Evolutionary conservation across 1,140 invertebrate genomes (phyloP), one percentile per base, ranked within the genome.

Genomic region (Platyura marginata): DNA sequence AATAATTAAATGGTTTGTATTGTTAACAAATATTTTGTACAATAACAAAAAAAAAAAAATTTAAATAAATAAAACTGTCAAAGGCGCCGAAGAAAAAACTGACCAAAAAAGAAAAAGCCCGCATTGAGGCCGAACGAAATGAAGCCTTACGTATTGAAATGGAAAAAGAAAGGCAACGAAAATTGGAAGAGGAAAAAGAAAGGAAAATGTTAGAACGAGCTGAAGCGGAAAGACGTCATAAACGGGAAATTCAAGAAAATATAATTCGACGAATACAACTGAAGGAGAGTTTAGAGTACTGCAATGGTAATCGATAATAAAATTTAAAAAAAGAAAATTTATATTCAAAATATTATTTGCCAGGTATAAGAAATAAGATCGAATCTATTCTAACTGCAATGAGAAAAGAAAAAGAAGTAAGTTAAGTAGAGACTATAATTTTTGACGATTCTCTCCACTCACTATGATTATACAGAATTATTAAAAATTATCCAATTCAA

Each of bases 51-150:
- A 34, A 34, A 34, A 34, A 34, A 38, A 19, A 20, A 19, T 20
- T 18, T 3, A 38, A 20, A 38, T 2, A 38, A 38, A 20, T 18
- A 3, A n/a, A 38, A 38, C 36, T 19, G n/a, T 21, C 16, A 40
- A 34, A 59, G 56, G 53, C 52, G 19, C 57, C 52, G n/a, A 63
- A 55, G 43, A 58, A 65, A 51, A 67, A 66, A 48, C 48, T 60
- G 6, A 57, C 56, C 3, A 65, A 66, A 45, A 66, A 65, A 48
- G 62, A 66, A 42, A 64, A 62, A 43, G 60, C 57, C 1, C 55
- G 57, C 5, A 48, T 65, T 21, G 58, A 63, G 48, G 56, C 59
- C 13, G 63, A 67, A 46, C 53, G 58, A 47, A 61, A 57, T 1
- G 64, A 66, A 44, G 45, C 64, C 29, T 39, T 59, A 22, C 57